Base-by-base conservation (phyloP, 2,888 invertebrate genomes). In the Parochlus steinenii region DNA sequence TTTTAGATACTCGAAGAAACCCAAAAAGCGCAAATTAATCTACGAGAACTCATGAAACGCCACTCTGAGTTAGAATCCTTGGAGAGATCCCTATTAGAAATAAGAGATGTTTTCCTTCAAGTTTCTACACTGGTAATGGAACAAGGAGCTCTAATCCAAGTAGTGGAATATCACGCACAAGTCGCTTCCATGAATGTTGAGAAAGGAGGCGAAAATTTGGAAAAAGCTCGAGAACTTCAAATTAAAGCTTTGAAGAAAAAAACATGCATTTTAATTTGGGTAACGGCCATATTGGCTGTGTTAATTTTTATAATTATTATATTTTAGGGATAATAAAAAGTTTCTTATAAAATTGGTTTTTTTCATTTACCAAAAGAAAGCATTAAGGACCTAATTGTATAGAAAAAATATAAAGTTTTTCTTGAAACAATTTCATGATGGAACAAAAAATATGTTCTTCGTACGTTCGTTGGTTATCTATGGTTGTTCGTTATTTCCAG, bases 111-210 rank as follows among this genome's bases (percentile, higher is more conserved):
- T 18, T 59, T 59, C 41, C 42, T 59, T 43, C 49, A 56, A 33
- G 57, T 59, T 37, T 58, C 57, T 41, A 55, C 54, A 10, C 45
- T 59, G 31, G 58, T 59, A 17, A 47, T 56, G 43, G 58, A 59
- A 41, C 59, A 59, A 46, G 53, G 55, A 40, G 56, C 57, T 39
- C 49, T 52, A 24, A 56, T 59, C 39, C 55, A 57, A 40, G 46
- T 57, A 10, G 56, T 59, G 0, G 59, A 59, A 44, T 58, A 53
- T 39, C 56, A 58, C 45, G 58, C 58, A 8, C 53, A 56, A 30
- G 54, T 55, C 37, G 58, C 59, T 4, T 47, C 53, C 2, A 42
- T 51, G 1, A 49, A 47, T 31, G 52, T 56, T 5, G 58, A 56
- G 39, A 54, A 54, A 34, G 59, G 56, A 10, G 49, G 51, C n/a